Evolutionary conservation across 2,113 vertebrate species (phyloP), one percentile per base, ranked within the genome.

Genomic region (Strix aluco): DNA sequence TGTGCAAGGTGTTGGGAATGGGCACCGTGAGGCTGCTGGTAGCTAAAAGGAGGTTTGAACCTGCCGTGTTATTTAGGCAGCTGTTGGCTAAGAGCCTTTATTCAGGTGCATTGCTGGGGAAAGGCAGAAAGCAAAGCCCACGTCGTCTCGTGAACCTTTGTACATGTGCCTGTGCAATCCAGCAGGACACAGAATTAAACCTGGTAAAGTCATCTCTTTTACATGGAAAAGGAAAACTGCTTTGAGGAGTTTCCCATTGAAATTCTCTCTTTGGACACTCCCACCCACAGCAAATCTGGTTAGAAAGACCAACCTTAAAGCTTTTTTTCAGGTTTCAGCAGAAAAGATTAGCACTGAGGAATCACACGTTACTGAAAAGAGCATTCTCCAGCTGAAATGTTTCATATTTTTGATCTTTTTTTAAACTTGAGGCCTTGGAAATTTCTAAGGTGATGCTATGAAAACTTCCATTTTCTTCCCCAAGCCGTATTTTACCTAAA

Each of bases 131-230:
- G 51, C 42, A 65, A 49, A 81, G 67, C n/a, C 26, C 44, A 18
- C 13, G 1, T 58, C 1, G 0, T 17, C 75, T 55, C 2, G 0
- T 20, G 49, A 44, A n/a, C 29, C 19, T n/a, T 42, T 30, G 23
- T 58, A n/a, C 40, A 3, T 22, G 1, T 2, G 15, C 49, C 58
- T 11, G 19, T 9, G 13, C n/a, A 29, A 29, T 40, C 47, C 71
- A 12, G 12, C 23, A 5, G 49, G 20, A 32, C 36, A 9, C n/a
- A 18, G 55, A 42, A 47, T 47, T 69, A 49, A 70, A 12, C 9
- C 47, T 4, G 20, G 29, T n/a, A 15, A 78, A 42, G 57, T n/a
- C 63, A 15, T 49, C 14, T 4, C 12, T 38, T 55, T 42, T 14
- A 16, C 10, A 1, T 49, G 40, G 40, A 40, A 62, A 61, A 54